Evolutionary conservation across 2,888 invertebrate genomes (phyloP), one percentile per base, ranked within the genome.

Genomic region (Cephalotes varians): DNA sequence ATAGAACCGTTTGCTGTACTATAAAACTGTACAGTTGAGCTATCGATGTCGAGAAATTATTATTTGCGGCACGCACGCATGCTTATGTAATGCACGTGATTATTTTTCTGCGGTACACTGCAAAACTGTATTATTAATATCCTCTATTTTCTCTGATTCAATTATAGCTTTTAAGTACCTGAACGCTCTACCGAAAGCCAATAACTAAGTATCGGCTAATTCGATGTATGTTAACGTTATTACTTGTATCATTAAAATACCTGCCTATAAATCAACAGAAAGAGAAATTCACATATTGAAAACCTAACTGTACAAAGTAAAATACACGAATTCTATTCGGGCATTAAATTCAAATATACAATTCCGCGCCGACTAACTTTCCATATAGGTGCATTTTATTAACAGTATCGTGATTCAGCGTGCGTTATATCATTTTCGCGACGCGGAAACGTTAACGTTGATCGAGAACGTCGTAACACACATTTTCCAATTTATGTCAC

Each of bases 391-490:
- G 56, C 25, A n/a, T 15, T 58, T 60, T 44, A 10, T 15, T n/a
- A 28, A 31, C 21, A 21, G 31, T 34, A 58, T 34, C 18, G 44
- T 31, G 67, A 77, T 67, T 69, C 44, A 64, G 18, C 34, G 47
- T 10, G 31, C 73, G 49, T 62, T 62, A 62, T 34, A 74, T 74
- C 74, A 49, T 62, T 74, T 58, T 56, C 67, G 34, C 69, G 44
- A 49, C 54, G 56, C 44, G 56, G 31, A 51, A 60, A 79, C 56
- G 69, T 77, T 67, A 67, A 67, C 56, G 44, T 25, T 79, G 77
- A 79, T 69, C 77, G 69, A 79, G 56, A 69, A 79, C 56, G 77
- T 67, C 67, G 77, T 77, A 77, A 58, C 56, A 79, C 67, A 77
- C 25, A 79, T 69, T 79, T 79, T 79, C 69, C 77, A 79, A 79